Evolutionary conservation across 2,113 vertebrate species (phyloP), one percentile per base, ranked within the genome.

Genomic region (Axis porcinus): DNA sequence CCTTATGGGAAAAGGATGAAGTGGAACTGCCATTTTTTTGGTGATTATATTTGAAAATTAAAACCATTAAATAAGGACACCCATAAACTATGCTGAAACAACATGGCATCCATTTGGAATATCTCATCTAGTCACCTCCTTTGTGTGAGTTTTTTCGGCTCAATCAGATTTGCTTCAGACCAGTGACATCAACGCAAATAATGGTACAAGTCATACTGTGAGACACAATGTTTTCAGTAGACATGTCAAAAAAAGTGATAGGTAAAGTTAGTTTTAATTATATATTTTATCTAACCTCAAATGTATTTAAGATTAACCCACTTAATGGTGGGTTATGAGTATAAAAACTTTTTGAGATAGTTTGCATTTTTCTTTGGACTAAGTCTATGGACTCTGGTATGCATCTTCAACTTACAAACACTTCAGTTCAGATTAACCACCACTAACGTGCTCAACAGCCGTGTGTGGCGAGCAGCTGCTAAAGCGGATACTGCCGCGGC

Each of bases 181-280:
- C 12, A 70, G 16, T 13, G 12, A 33, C 33, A 6, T 79, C 84
- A 91, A 90, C 0, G 62, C 33, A 91, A 92, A 87, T 43, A 91
- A 70, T 0, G 5, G 78, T 17, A 1, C 19, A 79, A 83, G n/a
- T 15, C 50, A 91, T 21, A 76, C 27, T 13, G 0, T 74, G 36
- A 96, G 28, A 12, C 21, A 86, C 0, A 60, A 12, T 54, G 86
- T 54, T 78, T 79, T 83, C 55, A 93, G n/a, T 19, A 85, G 23
- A 5, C 45, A 86, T 17, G 88, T 67, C 81, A 82, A 50, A 86
- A 95, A 97, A 79, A 23, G 13, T 92, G 10, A 82, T 4, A 60
- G 54, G 50, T 12, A 81, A 93, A 82, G 94, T 84, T 9, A 83
- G 76, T 60, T 95, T 82, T 76, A 95, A 50, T 55, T 70, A n/a